Evolutionary conservation across 1,140 invertebrate species (phyloP).

Genomic region (Ceratitis capitata): DNA sequence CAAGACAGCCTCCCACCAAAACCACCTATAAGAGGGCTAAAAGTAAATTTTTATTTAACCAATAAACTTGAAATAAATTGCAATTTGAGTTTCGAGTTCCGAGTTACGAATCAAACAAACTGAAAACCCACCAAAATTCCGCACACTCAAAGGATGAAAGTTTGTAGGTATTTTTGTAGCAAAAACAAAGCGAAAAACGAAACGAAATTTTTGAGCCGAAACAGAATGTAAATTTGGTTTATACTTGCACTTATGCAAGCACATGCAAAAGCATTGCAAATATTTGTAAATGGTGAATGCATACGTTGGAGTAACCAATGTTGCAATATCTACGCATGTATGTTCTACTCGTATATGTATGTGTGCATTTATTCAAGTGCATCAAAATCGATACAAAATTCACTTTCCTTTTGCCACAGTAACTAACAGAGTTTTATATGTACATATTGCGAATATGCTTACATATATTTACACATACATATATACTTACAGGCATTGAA

Average conservation of each 20-base stretch:
- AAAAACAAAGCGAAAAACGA: not conserved
- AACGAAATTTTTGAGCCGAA: no score
- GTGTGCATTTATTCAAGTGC: slow-evolving; percentile 1
- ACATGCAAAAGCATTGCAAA: not conserved
- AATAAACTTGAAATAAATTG: slow-evolving; percentile 28
- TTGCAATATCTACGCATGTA: not conserved
- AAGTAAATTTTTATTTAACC: slow-evolving; percentile 5
- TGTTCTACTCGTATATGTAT: no score
- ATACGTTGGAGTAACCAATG: not conserved
- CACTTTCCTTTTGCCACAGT: not conserved
- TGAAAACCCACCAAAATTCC: not conserved
- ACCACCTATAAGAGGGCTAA: not conserved
- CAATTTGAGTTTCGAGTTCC: no score
- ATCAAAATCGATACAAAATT: slow-evolving; percentile 24
- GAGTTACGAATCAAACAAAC: no score
- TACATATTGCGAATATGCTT: not conserved
- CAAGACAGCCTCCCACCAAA: not conserved
- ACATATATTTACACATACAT: not conserved
- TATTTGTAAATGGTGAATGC: not conserved
- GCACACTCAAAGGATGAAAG: slow-evolving; percentile 12
- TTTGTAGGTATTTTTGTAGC: not conserved
- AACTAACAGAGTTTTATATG: not conserved
- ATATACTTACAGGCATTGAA: not conserved
- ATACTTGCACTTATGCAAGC: not conserved
- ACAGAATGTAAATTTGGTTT: not conserved